A percentile compares a stretch with the other conserved stretches of the same genome.
These are phyloP conservation scores for Eristalinus aeneus DNA, from an alignment of 2,888 invertebrate species.

Conservation along the genomic window DNA sequence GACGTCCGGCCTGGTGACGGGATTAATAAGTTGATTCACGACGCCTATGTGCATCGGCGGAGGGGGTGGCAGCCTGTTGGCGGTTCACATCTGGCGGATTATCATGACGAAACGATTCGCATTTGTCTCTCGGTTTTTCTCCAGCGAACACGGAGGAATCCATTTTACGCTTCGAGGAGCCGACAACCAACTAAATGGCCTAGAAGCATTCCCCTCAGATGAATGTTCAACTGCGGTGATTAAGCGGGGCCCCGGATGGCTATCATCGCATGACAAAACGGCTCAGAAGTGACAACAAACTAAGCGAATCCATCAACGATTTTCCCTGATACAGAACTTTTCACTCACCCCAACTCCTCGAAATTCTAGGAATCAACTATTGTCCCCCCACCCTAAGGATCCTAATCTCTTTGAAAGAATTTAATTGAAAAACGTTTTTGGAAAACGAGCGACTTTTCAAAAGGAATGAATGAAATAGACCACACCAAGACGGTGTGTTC, in stretches of 20 bases:
- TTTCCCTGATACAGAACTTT: too few relatives aligned
- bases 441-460: background rate
- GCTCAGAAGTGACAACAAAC: background rate
- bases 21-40: conserved; percentile 59
- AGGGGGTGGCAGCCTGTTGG: background rate
- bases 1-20: conserved; percentile 43
- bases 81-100: conserved; percentile 54
- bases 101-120: conserved; percentile 51
- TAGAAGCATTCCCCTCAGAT: conserved; percentile 41
- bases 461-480: too few relatives aligned
- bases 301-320: background rate
- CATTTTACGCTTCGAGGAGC: conserved; percentile 45
- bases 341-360: too few relatives aligned
- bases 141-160: background rate
- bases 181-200: conserved; percentile 22
- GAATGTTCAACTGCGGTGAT: conserved; percentile 46
- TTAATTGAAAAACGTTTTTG: background rate
- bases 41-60: conserved; percentile 8
- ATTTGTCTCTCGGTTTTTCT: conserved; percentile 49
- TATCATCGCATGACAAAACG: conserved; percentile 1
- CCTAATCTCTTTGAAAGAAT: background rate
- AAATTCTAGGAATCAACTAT: background rate
- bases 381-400: background rate
- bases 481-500: too few relatives aligned
- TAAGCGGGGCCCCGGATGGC: background rate